These are phyloP conservation scores for Ageneiosus marmoratus DNA, from an alignment of 2,113 vertebrate genomes.

Conservation along the genomic window DNA sequence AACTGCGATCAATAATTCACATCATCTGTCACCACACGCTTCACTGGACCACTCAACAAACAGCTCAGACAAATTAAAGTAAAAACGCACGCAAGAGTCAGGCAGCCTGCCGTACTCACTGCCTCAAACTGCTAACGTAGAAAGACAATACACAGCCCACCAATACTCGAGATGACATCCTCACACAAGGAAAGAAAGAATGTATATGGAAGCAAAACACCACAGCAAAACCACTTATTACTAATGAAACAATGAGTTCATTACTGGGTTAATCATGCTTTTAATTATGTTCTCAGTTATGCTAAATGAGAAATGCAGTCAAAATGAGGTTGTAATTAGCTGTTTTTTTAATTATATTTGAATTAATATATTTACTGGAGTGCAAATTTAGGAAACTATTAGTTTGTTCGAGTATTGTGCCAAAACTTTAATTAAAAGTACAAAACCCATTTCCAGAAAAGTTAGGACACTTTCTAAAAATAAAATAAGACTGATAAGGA, in stretches of 20 bases:
- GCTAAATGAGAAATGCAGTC: not conserved
- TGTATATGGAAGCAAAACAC: not conserved
- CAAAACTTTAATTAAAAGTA: too few species aligned
- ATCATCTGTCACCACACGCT: constrained; percentile 79
- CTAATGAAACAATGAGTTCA: constrained; percentile 19
- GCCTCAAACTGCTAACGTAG: constrained; percentile 25
- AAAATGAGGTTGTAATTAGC: not conserved
- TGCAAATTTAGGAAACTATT: too few species aligned
- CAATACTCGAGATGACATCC: constrained; percentile 10
- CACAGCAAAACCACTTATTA: not conserved
- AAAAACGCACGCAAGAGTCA: constrained; percentile 66
- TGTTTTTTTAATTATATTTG: not conserved
- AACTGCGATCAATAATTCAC: constrained; percentile 80
- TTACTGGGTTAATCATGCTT: not conserved
- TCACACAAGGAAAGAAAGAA: constrained; percentile 11
- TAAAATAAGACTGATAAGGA: too few species aligned
- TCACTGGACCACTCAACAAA: constrained; percentile 79
- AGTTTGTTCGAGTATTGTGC: too few species aligned
- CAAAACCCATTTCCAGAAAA: too few species aligned
- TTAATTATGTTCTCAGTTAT: not conserved
- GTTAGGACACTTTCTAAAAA: too few species aligned
- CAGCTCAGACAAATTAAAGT: constrained; percentile 75
- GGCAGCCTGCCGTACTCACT: constrained; percentile 25
- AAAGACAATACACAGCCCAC: constrained; percentile 25
- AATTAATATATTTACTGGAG: too few species aligned